Evolutionary conservation across 1,140 invertebrate species (phyloP), one percentile per base, ranked within the genome.

Genomic region (Drosophila malerkotliana): DNA sequence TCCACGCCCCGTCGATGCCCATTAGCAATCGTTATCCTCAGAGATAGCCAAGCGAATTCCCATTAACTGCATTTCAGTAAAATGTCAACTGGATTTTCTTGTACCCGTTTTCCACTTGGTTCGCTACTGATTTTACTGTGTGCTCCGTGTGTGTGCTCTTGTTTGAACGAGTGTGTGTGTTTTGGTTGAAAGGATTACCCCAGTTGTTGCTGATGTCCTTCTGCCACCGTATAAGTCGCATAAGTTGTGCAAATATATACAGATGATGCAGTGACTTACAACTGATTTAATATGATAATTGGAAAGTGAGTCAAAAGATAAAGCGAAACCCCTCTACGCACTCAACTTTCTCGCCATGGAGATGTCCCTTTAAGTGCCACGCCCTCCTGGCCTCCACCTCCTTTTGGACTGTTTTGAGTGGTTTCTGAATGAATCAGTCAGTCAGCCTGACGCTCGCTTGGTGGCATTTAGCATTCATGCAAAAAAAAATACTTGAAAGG

Each of bases 281-380:
- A 75, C 79, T 83, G 79, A 83, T 83, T 83, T 82, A 83, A 83
- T 82, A 83, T 83, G 79, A 78, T 83, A 83, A 83, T 83, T 83
- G 79, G 75, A 71, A 83, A 75, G 71, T 56, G 79, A 73, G 57
- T 64, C 73, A 61, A 61, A 67, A 77, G 72, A 81, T 81, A 81
- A 79, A 63, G 66, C 45, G 21, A n/a, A 44, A 9, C 32, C 14
- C 34, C 9, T 48, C 21, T 21, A 49, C 52, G 56, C 71, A 48
- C 48, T 51, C 48, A 45, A 41, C 68, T 34, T 47, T 48, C 49
- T 3, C 49, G 49, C 6, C 59, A 28, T 53, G 21, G 45, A 49
- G 41, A 49, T 52, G 49, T 18, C 14, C n/a, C 49, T 52, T 52
- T 30, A 68, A 67, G 49, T 55, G 64, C 48, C 30, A 28, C 52